These are phyloP conservation scores for Cuculus canorus DNA, from an alignment of 2,797 vertebrate species.

Conservation along the genomic window DNA sequence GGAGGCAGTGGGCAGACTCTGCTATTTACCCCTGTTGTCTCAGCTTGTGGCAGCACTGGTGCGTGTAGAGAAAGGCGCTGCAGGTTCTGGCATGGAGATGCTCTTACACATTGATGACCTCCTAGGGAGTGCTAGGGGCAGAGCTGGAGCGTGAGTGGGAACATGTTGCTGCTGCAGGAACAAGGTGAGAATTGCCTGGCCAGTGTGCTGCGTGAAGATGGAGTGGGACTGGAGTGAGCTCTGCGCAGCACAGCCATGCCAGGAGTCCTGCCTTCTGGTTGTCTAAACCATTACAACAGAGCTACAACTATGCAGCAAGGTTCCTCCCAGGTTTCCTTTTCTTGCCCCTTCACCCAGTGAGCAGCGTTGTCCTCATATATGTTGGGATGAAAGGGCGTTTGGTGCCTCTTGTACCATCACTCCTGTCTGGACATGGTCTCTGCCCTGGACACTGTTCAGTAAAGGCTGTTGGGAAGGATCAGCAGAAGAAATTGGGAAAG, in stretches of 20 bases:
- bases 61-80: not conserved
- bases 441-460: not conserved
- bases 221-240: not conserved
- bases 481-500: no score
- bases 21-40: not conserved
- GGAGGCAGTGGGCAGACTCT: not conserved
- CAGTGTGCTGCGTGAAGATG: not conserved
- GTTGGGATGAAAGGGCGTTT: not conserved
- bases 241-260: not conserved
- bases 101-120: not conserved
- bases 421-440: not conserved
- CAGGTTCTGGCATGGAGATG: not conserved
- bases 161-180: accelerated
- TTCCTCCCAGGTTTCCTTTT: not conserved
- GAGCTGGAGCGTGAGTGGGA: not conserved
- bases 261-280: not conserved
- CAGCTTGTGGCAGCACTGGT: not conserved
- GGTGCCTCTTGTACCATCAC: not conserved
- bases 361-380: not conserved
- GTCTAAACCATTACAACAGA: not conserved
- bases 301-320: not conserved
- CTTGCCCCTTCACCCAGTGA: not conserved
- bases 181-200: not conserved
- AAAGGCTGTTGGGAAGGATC: not conserved
- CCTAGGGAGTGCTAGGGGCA: no score